Conservation (phyloP, 2,888 invertebrate species). For the Adineta ricciae region DNA sequence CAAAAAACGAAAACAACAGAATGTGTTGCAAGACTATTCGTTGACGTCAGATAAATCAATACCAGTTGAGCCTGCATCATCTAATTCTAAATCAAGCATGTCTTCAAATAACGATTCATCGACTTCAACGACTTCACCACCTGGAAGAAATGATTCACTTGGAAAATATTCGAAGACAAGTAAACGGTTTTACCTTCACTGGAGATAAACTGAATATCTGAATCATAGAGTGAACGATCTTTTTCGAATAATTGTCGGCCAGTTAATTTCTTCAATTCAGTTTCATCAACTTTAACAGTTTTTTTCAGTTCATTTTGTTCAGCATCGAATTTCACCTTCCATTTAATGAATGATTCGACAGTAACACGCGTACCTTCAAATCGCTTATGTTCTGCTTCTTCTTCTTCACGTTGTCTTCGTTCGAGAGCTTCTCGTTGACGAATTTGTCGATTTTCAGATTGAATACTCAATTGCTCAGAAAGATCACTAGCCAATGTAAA, state of each 20-base stretch:
- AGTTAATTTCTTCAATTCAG: slow-evolving; percentile 64
- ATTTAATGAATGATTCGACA: slow-evolving; percentile 82
- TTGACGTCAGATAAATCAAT: slow-evolving; percentile 17
- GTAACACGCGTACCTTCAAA: slow-evolving; percentile 90
- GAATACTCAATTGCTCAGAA: slow-evolving; percentile 78
- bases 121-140: slow-evolving; percentile 44
- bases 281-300: slow-evolving; percentile 47
- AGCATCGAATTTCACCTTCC: slow-evolving; percentile 83
- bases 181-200: slow-evolving; percentile 61
- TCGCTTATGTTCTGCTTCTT: slow-evolving; percentile 80
- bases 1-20: not conserved
- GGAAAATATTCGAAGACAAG: not conserved
- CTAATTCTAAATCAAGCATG: slow-evolving; percentile 47
- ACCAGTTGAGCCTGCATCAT: slow-evolving; percentile 36
- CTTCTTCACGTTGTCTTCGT: slow-evolving; percentile 61
- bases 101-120: slow-evolving; percentile 49
- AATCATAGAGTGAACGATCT: slow-evolving; percentile 83
- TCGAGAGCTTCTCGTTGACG: slow-evolving; percentile 62
- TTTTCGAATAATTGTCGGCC: slow-evolving; percentile 67
- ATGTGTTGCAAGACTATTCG: not conserved
- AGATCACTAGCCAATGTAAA: slow-evolving; percentile 84
- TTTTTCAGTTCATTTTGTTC: slow-evolving; percentile 62
- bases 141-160: slow-evolving; percentile 37
- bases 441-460: slow-evolving; percentile 56
- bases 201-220: slow-evolving; percentile 86